Evolutionary conservation across 2,888 invertebrate genomes (phyloP).

Genomic region (Cyclophora punctaria): DNA sequence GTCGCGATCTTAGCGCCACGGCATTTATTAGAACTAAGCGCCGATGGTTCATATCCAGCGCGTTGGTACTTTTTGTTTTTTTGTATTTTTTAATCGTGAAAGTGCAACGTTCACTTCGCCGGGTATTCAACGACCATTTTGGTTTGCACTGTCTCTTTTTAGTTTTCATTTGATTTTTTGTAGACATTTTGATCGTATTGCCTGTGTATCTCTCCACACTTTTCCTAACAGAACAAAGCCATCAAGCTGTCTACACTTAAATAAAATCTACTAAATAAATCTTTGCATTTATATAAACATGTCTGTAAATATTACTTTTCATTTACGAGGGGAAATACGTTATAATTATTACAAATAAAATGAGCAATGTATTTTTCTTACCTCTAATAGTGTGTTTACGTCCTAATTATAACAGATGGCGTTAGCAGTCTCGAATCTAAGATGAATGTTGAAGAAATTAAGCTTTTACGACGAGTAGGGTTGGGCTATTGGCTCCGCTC

Average conservation of each 20-base stretch:
- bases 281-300: too few relatives aligned
- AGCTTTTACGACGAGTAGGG: too few relatives aligned
- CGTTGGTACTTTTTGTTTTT: slow-evolving; percentile 47
- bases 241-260: too few relatives aligned
- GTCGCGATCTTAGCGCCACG: slow-evolving; percentile 43
- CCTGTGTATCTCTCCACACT: slow-evolving; percentile 20
- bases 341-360: too few relatives aligned
- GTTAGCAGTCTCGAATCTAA: slow-evolving; percentile 34
- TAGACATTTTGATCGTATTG: slow-evolving; percentile 62
- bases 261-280: too few relatives aligned
- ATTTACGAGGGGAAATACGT: neutral
- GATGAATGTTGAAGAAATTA: too few relatives aligned
- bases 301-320: too few relatives aligned
- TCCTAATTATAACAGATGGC: slow-evolving; percentile 61
- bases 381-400: slow-evolving; percentile 18
- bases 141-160: slow-evolving; percentile 56
- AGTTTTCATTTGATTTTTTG: slow-evolving; percentile 57
- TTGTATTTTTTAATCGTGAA: slow-evolving; percentile 66
- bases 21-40: slow-evolving; percentile 43
- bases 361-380: too few relatives aligned
- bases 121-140: slow-evolving; percentile 64
- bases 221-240: neutral
- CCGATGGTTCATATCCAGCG: slow-evolving; percentile 59
- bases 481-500: too few relatives aligned
- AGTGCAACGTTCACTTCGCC: slow-evolving; percentile 70